These are phyloP conservation scores for Microctenopoma steveboyesi DNA, from an alignment of 2,797 vertebrate genomes.

Conservation along the genomic window DNA sequence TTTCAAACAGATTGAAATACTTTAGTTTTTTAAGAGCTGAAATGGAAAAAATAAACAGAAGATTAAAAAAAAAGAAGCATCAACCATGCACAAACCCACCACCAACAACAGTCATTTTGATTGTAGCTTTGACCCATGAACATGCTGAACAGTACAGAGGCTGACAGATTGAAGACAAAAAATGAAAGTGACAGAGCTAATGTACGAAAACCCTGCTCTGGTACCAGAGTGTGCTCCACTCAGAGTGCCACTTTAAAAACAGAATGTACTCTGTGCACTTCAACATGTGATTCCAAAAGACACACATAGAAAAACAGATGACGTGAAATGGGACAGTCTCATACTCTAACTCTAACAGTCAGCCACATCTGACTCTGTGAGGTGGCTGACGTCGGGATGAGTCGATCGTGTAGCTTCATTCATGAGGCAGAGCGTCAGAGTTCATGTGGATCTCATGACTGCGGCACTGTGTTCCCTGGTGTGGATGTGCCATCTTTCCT, in stretches of 20 bases:
- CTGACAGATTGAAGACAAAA: conserved; percentile 3
- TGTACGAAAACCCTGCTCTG: conserved; percentile 26
- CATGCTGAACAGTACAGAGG: neutral
- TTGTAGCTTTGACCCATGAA: conserved; percentile 11
- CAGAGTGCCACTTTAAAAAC: conserved; percentile 39
- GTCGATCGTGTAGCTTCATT: conserved; percentile 40
- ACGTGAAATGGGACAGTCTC: conserved; percentile 42
- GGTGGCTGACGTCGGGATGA: conserved; percentile 34
- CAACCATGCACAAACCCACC: neutral
- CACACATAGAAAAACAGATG: conserved; percentile 28
- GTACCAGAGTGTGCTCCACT: conserved; percentile 4
- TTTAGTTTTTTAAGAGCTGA: neutral
- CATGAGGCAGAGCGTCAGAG: conserved; percentile 29
- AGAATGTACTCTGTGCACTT: conserved; percentile 18
- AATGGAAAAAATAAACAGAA: conserved; percentile 18
- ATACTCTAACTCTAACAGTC: conserved; percentile 29
- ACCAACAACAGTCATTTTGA: conserved; percentile 17
- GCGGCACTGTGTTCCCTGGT: conserved; percentile 57
- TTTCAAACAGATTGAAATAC: neutral
- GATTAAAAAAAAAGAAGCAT: conserved; percentile 1
- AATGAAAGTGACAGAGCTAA: conserved; percentile 17
- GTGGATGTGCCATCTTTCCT: conserved; percentile 68
- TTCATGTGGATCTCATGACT: conserved; percentile 68
- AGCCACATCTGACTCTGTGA: conserved; percentile 27
- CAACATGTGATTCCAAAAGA: conserved; percentile 12